Conservation (phyloP, 2,113 vertebrate genomes). For the Dinomys branickii region DNA sequence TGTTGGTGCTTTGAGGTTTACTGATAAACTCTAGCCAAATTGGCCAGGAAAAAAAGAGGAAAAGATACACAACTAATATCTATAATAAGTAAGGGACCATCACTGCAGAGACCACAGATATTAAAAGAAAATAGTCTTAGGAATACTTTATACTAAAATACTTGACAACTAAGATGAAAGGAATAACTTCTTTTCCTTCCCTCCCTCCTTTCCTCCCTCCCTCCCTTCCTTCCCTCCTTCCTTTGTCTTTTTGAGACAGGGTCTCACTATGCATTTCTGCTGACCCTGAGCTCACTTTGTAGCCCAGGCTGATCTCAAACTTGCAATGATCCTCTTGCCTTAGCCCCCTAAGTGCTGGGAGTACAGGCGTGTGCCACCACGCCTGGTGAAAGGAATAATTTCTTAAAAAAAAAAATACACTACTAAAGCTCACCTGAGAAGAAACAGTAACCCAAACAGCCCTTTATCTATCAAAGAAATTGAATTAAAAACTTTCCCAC, state of each 20-base stretch:
- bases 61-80: background rate
- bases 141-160: background rate
- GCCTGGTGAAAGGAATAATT: background rate
- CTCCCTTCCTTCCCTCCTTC: too few species aligned
- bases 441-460: background rate
- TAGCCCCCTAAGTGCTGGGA: too few species aligned
- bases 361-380: too few species aligned
- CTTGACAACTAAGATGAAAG: background rate
- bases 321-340: too few species aligned
- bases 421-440: background rate
- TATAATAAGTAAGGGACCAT: background rate
- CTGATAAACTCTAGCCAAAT: background rate
- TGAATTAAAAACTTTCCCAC: conserved; percentile 6
- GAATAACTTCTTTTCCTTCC: background rate
- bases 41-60: background rate
- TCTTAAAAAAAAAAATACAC: background rate
- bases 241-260: too few species aligned
- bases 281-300: too few species aligned
- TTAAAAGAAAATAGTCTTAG: conserved; percentile 8
- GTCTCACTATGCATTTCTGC: too few species aligned
- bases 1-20: conserved; percentile 15
- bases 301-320: too few species aligned
- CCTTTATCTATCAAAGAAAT: background rate
- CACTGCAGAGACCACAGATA: background rate
- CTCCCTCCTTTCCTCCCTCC: too few species aligned